Evolutionary conservation across 2,113 vertebrate genomes (phyloP), one percentile per base, ranked within the genome.

Genomic region (Pyrgilauda ruficollis): DNA sequence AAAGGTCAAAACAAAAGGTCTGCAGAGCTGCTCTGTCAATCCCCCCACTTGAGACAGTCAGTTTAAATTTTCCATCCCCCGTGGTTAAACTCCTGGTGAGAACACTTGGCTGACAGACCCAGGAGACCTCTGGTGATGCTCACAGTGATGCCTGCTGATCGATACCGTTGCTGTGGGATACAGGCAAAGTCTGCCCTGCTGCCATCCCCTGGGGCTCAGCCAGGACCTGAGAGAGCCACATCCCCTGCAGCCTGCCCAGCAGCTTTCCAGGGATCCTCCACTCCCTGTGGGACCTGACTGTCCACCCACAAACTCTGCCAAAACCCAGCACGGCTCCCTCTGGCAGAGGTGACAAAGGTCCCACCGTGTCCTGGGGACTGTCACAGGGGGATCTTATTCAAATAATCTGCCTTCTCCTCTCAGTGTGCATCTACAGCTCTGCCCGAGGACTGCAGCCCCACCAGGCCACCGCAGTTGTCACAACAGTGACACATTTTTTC

Each of bases 201-300:
- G 58, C 41, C 77, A 75, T 11, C 62, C 15, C 0, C 2, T 0
- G 66, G 44, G 23, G 35, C 66, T 62, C 35, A 5, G 87, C 4
- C 0, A 43, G 69, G 49, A 82, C 50, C 14, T 4, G 73, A 41
- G 53, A 52, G 27, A 58, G 77, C 43, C 23, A 13, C 37, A 3
- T 17, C 43, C 70, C 67, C 84, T 5, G 11, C 87, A 76, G 76
- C 47, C 74, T 33, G 43, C 62, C 47, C 64, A 46, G 87, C 82
- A 68, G 87, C 81, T 85, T 87, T 89, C 89, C 93, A 94, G 63
- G 82, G 93, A 93, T 85, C 84, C 50, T 69, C 78, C 50, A 0
- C 39, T 66, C 91, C 89, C 66, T 4, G 28, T 30, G 62, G 93
- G 89, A 92, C 69, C 89, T 33, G 79, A 9, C 46, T 24, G 3